phyloP scores from a whole-genome alignment of 2,888 invertebrate genomes.

The Cataglyphis altisquamis region DNA sequence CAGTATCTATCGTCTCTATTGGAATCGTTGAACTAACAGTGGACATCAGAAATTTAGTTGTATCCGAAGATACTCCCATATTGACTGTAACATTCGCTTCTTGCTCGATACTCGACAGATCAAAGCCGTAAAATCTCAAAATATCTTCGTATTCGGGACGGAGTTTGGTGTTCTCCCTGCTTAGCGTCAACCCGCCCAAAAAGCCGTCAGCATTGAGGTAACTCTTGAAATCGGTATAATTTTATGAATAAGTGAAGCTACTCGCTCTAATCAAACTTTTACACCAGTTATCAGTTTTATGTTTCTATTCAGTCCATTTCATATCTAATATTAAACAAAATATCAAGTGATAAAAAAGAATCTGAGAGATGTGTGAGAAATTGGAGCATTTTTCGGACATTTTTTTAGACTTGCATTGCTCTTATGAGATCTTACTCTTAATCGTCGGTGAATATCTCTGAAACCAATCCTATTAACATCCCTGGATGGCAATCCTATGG shows the following conservation, averaged over 20 bases:
- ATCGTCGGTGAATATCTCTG: slow-evolving; percentile 93
- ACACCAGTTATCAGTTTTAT: background rate
- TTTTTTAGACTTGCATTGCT: background rate
- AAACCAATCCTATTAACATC: slow-evolving; percentile 92
- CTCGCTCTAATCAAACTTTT: background rate
- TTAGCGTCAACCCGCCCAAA: slow-evolving; percentile 92
- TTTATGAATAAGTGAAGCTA: background rate
- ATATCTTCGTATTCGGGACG: slow-evolving; percentile 91
- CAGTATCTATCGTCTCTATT: slow-evolving; percentile 3
- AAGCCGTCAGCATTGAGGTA: slow-evolving; percentile 95
- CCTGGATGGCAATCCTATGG: slow-evolving; percentile 91
- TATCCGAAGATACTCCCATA: slow-evolving; percentile 1
- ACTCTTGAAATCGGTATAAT: slow-evolving; percentile 88
- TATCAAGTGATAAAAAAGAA: background rate
- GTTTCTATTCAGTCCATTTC: background rate
- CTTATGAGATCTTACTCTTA: slow-evolving; percentile 89
- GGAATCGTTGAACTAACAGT: background rate
- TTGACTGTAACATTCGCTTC: slow-evolving; percentile 60
- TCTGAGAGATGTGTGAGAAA: background rate
- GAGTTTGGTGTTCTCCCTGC: slow-evolving; percentile 92
- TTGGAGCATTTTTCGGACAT: background rate
- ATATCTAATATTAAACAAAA: background rate
- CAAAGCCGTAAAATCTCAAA: slow-evolving; percentile 93
- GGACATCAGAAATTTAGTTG: slow-evolving; percentile 35
- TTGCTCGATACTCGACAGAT: slow-evolving; percentile 86